phyloP scores from a whole-genome alignment of 2,797 vertebrate species.

The Chelon labrosus region DNA sequence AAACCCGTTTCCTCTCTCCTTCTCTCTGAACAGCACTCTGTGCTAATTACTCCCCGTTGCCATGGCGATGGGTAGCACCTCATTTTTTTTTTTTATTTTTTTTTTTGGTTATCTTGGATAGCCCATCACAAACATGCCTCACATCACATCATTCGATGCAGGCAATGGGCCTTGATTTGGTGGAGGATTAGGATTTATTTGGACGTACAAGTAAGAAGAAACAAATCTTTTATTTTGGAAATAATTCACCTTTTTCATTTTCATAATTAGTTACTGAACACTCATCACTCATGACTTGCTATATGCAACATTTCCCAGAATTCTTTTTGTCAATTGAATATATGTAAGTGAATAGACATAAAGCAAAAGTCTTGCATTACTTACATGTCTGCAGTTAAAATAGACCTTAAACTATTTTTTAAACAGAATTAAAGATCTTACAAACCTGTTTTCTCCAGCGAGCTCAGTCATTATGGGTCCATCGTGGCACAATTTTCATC shows the following conservation, averaged over 20 bases:
- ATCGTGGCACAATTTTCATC: not conserved
- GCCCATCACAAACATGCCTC: slow-evolving; percentile 52
- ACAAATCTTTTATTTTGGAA: not conserved
- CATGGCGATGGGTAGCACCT: slow-evolving; percentile 71
- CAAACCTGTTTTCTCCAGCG: too few relatives aligned
- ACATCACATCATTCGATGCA: slow-evolving; percentile 13
- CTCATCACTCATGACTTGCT: too few relatives aligned
- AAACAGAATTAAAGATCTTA: too few relatives aligned
- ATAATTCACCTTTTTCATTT: not conserved
- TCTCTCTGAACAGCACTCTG: slow-evolving; percentile 65
- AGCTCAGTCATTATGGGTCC: too few relatives aligned
- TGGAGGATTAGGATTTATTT: too few relatives aligned
- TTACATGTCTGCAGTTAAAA: not conserved
- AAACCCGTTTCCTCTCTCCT: slow-evolving; percentile 48
- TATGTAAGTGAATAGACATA: too few relatives aligned
- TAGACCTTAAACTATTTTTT: too few relatives aligned
- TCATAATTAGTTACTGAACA: not conserved
- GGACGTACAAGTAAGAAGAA: not conserved
- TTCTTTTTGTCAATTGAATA: not conserved
- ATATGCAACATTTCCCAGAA: not conserved
- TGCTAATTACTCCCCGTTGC: slow-evolving; percentile 78
- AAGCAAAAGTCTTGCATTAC: not conserved
- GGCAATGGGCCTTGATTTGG: not conserved
- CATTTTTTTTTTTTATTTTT: slow-evolving; percentile 37
- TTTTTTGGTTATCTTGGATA: slow-evolving; percentile 54